Conservation (phyloP, 2,797 vertebrate genomes). For the Acestrorhynchus altus region DNA sequence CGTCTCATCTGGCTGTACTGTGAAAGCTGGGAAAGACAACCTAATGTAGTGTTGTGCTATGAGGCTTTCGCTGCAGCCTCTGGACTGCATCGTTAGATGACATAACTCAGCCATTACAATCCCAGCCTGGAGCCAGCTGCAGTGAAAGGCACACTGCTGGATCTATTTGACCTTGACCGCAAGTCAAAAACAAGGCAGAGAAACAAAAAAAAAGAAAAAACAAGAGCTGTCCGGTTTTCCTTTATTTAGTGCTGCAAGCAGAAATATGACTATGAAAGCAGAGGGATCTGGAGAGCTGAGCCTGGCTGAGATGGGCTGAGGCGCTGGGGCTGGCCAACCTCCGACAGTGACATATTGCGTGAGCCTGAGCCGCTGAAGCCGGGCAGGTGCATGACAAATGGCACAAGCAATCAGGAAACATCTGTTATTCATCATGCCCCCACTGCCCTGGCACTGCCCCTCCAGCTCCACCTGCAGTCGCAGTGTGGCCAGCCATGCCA, state of each 20-base stretch:
- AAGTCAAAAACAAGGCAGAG: conserved; percentile 41
- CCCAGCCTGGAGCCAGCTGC: conserved; percentile 29
- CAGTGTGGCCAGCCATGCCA: conserved; percentile 21
- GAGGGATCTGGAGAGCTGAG: conserved; percentile 60
- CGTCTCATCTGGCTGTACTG: not conserved
- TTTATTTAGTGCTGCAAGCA: conserved; percentile 54
- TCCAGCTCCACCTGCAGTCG: conserved; percentile 40
- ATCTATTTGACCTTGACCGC: conserved; percentile 46
- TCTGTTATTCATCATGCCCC: conserved; percentile 75
- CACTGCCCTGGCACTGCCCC: conserved; percentile 60
- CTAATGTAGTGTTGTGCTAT: conserved; percentile 9
- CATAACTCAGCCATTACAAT: conserved; percentile 45
- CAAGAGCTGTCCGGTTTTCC: conserved; percentile 54
- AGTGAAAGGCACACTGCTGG: conserved; percentile 36
- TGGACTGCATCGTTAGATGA: conserved; percentile 15
- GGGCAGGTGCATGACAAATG: conserved; percentile 78
- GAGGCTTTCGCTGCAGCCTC: conserved; percentile 22
- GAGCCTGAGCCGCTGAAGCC: conserved; percentile 67
- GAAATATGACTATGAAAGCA: conserved; percentile 52
- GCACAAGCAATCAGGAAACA: conserved; percentile 74
- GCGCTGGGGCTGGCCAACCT: conserved; percentile 50
- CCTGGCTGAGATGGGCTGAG: conserved; percentile 68
- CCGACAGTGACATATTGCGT: conserved; percentile 75
- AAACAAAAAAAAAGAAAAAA: conserved; percentile 43
- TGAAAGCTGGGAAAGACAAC: not conserved